Base-by-base conservation (phyloP, 2,797 vertebrate genomes). In the Syngnathus acus region DNA sequence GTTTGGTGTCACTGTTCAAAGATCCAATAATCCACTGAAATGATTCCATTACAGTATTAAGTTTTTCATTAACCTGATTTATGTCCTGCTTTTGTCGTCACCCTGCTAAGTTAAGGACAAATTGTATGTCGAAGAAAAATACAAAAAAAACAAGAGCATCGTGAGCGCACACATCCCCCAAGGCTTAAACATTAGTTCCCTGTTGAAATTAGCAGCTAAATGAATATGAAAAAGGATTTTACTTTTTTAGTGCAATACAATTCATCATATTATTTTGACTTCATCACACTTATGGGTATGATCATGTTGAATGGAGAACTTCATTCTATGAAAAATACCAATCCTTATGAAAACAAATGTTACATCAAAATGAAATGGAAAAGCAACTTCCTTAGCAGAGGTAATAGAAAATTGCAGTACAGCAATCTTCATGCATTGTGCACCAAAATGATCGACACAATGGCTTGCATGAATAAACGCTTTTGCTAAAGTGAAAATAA, bases 1-100 rank as follows among this genome's bases (percentile, higher is more conserved):
- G 91, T 92, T 92, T 91, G 87, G 92, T 92, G 92, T 91, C 91
- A 91, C 68, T 78, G 81, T 84, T 81, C 82, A 77, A 68, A 82
- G 82, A 88, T 86, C 76, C 71, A 77, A 58, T 86, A 83, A 87
- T 82, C 82, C 76, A 81, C 71, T 76, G 81, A 86, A 85, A 85
- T 78, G 66, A 85, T 81, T 66, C 80, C 78, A 85, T 89, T 58
- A 38, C n/a, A 45, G 21, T 88, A 88, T 79, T 82, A 86, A 82
- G 77, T 83, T 85, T 62, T 86, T 81, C 77, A 75, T 87, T 88
- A 88, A 84, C 84, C 87, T 84, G 86, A 78, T 88, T 88, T 86
- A 80, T 78, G 64, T n/a, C 64, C 64, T 65, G 37, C 64, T 78
- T 87, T 82, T 77, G 67, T 79, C 72, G 68, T 72, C 69, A 82